Evolutionary conservation across 1,140 invertebrate species (phyloP).

Genomic region (Nephila pilipes): DNA sequence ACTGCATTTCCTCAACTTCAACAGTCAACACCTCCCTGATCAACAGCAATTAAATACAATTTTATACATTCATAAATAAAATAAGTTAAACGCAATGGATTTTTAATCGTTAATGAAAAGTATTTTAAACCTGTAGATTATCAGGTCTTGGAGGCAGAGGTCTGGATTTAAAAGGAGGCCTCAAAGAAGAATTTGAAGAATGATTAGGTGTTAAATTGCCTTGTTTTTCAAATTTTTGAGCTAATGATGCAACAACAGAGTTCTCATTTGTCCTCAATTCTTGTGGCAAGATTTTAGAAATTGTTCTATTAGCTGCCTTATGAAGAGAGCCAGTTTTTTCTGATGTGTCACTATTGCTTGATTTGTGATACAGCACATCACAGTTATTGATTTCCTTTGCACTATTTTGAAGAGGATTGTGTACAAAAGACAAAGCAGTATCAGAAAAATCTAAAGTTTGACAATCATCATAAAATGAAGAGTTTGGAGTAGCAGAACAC

Average conservation of each 20-base stretch:
- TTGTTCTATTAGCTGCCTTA: background rate
- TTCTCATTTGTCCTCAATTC: constrained; percentile 49
- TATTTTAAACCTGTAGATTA: constrained; percentile 37
- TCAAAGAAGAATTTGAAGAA: constrained; percentile 33
- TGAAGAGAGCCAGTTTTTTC: background rate
- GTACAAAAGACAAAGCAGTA: constrained; percentile 65
- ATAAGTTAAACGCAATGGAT: background rate
- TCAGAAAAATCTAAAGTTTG: constrained; percentile 65
- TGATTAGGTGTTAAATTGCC: constrained; percentile 1
- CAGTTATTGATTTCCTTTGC: constrained; percentile 1
- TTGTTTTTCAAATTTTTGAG: constrained; percentile 74
- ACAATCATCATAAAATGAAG: constrained; percentile 73
- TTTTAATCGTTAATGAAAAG: background rate
- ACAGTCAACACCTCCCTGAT: background rate
- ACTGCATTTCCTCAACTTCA: background rate
- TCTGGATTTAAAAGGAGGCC: constrained; percentile 68
- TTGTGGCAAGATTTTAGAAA: constrained; percentile 24
- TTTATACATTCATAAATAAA: no score
- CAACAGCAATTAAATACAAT: background rate
- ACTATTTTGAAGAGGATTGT: constrained; percentile 47
- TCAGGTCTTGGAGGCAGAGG: constrained; percentile 62
- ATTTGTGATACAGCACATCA: constrained; percentile 3
- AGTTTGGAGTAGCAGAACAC: constrained; percentile 56
- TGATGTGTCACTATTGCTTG: background rate
- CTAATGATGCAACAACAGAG: constrained; percentile 72